Percentiles rank a stretch among this genome's conserved stretches.
Evolutionary conservation across 35 echinoderm and acorn worm species (phyloP).

Genomic region (Acanthaster planci): DNA sequence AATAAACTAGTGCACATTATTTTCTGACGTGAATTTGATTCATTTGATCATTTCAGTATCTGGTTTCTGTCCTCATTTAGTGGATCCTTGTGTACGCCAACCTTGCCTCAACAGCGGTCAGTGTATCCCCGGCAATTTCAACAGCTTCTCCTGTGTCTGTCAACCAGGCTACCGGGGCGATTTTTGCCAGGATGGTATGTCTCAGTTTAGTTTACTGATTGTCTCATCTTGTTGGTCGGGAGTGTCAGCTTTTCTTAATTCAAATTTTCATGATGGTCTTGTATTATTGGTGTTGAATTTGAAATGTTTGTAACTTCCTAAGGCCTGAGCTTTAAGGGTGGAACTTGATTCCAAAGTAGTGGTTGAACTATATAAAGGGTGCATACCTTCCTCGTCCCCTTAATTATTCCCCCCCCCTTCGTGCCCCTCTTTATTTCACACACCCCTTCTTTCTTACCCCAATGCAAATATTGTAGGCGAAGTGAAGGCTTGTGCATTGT

Average conservation of each 20-base stretch:
- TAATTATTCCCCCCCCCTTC: neutral
- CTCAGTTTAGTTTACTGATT: neutral
- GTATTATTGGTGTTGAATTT: neutral
- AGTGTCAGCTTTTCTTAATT: neutral
- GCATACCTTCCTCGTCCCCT: too few relatives aligned
- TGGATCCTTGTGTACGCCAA: neutral
- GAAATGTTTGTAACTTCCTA: neutral
- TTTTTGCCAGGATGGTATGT: neutral
- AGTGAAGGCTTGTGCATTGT: too few relatives aligned
- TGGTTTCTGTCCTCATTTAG: neutral
- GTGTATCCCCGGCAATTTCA: neutral
- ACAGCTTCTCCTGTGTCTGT: constrained; percentile 10
- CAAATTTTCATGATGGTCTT: neutral
- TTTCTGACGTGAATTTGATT: too few relatives aligned
- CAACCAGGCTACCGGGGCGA: neutral
- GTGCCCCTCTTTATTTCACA: neutral
- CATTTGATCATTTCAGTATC: neutral
- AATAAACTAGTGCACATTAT: too few relatives aligned
- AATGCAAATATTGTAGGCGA: too few relatives aligned
- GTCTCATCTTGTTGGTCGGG: neutral
- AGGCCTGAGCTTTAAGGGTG: neutral
- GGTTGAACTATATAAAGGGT: neutral
- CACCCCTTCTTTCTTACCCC: too few relatives aligned
- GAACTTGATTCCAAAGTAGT: neutral
- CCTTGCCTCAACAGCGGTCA: neutral